These are phyloP conservation scores for Sander lucioperca DNA, from an alignment of 2,113 vertebrate genomes.

Conservation along the genomic window DNA sequence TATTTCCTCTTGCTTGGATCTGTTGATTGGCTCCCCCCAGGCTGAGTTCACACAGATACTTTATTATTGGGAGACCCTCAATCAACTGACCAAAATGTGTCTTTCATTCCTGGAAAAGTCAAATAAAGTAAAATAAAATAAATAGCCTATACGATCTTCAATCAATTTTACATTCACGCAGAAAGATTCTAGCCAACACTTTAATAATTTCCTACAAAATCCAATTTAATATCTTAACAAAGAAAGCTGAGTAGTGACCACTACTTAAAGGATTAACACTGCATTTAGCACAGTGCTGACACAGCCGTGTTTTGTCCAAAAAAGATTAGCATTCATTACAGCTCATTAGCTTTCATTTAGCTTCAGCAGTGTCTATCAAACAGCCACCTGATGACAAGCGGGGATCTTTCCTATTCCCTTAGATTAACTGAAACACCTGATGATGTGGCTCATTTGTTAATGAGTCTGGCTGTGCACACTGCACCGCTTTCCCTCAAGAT, in stretches of 20 bases:
- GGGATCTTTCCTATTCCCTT: conserved; percentile 27
- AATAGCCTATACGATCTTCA: background rate
- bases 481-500: conserved; percentile 1
- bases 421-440: conserved; percentile 46
- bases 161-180: background rate
- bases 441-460: conserved; percentile 53
- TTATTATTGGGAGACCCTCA: conserved; percentile 24
- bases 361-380: conserved; percentile 55
- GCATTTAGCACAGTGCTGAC: conserved; percentile 66
- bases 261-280: conserved; percentile 68
- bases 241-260: conserved; percentile 25
- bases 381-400: conserved; percentile 30
- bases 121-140: background rate
- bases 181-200: background rate
- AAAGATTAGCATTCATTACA: conserved; percentile 79
- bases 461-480: conserved; percentile 23
- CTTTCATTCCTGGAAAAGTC: conserved; percentile 21
- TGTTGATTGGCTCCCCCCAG: conserved; percentile 77
- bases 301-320: conserved; percentile 65
- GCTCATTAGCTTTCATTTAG: conserved; percentile 67
- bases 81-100: conserved; percentile 29
- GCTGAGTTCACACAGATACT: conserved; percentile 29
- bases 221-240: conserved; percentile 9
- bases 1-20: conserved; percentile 70
- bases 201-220: conserved; percentile 1